Evolutionary conservation across 2,113 vertebrate species (phyloP).

Genomic region (Elachura formosa): DNA sequence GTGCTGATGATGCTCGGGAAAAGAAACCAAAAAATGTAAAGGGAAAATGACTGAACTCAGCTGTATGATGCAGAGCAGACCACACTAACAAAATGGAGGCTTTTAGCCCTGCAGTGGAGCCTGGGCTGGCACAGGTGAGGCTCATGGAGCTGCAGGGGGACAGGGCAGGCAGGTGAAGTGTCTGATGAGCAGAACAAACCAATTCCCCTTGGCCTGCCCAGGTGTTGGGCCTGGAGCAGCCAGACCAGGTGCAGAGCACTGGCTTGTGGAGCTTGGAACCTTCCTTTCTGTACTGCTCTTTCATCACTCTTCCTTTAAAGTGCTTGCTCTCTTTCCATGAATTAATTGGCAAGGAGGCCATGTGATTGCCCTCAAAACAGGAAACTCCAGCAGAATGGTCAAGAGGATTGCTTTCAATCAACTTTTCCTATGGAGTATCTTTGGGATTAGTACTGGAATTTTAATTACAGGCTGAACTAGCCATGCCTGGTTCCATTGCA

Average conservation of each 20-base stretch:
- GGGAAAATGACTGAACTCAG: background rate
- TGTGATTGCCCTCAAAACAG: background rate
- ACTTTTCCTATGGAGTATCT: background rate
- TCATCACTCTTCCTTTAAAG: background rate
- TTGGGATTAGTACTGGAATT: background rate
- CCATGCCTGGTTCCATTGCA: background rate
- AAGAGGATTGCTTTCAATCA: background rate
- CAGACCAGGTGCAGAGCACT: accelerated
- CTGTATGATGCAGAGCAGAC: background rate
- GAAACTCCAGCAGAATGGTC: background rate
- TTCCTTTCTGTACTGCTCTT: background rate
- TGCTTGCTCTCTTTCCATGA: background rate
- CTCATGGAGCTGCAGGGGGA: background rate
- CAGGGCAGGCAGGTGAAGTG: background rate
- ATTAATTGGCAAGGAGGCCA: background rate
- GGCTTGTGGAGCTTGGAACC: background rate
- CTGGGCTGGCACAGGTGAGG: background rate
- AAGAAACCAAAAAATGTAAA: background rate
- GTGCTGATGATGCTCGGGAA: background rate
- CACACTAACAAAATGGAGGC: background rate
- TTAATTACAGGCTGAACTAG: constrained; percentile 4
- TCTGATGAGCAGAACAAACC: background rate
- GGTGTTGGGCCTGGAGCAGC: background rate
- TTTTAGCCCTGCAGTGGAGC: background rate
- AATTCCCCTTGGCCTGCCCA: background rate